Base-by-base conservation (phyloP, 2,113 vertebrate species). In the Myiopsitta monachus region DNA sequence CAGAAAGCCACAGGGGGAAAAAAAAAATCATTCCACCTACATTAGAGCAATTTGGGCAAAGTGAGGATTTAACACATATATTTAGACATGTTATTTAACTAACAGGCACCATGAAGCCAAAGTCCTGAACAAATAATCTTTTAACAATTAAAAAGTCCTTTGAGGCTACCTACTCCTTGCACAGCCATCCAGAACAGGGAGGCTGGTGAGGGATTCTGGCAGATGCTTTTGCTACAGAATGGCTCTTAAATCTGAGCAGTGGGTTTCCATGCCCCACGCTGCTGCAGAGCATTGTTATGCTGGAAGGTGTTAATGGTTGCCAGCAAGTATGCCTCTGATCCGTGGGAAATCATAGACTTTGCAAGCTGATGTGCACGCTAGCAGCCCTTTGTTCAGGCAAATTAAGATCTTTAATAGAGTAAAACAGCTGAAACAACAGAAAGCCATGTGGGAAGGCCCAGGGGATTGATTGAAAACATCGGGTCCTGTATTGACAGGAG, bases 361-460 rank as follows among this genome's bases (percentile, higher is more conserved):
- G 47, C 49, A 64, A 83, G 59, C 67, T 90, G 78, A 91, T 70
- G 72, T 84, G 70, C 57, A n/a, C 3, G 22, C 87, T n/a, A 95
- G 84, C 84, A 91, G 74, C 74, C 66, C 55, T 87, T 92, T 93
- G 33, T 90, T 90, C 4, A 3, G 30, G 68, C 64, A 47, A 96
- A 95, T 95, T 96, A 86, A 92, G 76, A 41, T 87, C 55, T 88
- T 96, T 96, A 96, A 93, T 88, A 36, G 93, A 88, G 55, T 30
- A 83, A 93, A 96, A 86, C 76, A 90, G 87, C 82, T 91, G 82
- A 94, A 96, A 93, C 46, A 88, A 94, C 7, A 7, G 79, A 93
- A 90, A 81, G 68, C 68, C 90, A 83, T 93, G 90, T 74, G 79
- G 88, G 68, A 79, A 92, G 55, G 68, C 95, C 94, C 93, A 93